Base-by-base conservation (phyloP, 2,888 invertebrate genomes). In the Leptinotarsa rubiginosa region DNA sequence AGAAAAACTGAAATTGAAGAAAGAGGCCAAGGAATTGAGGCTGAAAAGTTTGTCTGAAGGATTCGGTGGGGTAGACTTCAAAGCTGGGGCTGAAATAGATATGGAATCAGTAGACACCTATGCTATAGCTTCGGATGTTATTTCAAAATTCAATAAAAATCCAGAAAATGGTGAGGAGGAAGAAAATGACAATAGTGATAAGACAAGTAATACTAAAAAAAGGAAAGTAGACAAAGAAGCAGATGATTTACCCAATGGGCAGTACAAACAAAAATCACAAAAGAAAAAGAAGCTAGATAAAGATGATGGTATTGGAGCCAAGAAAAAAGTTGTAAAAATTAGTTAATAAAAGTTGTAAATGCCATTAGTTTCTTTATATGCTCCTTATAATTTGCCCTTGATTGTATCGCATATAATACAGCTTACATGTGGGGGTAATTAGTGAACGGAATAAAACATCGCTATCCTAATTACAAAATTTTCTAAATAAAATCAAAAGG, bases 41-140 rank as follows among this genome's bases (percentile, higher is more conserved):
- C 83, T 88, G 47, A 84, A 88, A 74, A 87, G 88, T 74, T 86
- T 89, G 78, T 88, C 89, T 0, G 86, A 90, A 81, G 90, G 90
- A 3, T 79, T 82, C 65, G 76, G n/a, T 64, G 67, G 68, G 25
- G 69, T 75, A 22, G 75, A 78, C 67, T 79, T 76, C 64, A 70
- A 54, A n/a, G 41, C 62, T n/a, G 62, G 16, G 15, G 31, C 31
- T 7, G 31, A 62, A 16, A 62, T 62, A 31, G 62, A 62, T 20
- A 56, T 56, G 56, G 22, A 22, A 22, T 12, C 20, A 20, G 56
- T 13, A 22, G 56, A 56, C 0, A 12, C 12, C 56, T 12, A 56
- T 59, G 59, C 22, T 20, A 22, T 22, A 22, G 25, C 1, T 22
- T 25, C 15, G 20, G 59, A 15, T 59, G 15, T 22, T 25, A 25